A percentile compares a stretch with the other conserved stretches of the same genome.
Conservation (phyloP, 2,113 vertebrate genomes). For the Hystrix brachyura region DNA sequence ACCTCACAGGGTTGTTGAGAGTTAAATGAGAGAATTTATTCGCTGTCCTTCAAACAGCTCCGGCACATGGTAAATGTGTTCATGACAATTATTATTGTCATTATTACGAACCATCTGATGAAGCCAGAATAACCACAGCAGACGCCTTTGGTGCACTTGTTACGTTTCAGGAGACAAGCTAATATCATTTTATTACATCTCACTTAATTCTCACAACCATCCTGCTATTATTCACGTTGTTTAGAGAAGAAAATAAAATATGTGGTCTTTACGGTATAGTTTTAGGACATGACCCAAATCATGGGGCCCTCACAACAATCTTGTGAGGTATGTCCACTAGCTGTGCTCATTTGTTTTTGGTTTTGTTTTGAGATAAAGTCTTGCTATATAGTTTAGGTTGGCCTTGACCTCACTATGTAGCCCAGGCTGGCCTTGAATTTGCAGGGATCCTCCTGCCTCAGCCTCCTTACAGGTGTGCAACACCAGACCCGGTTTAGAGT, state of each 20-base stretch:
- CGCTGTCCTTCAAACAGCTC: not conserved
- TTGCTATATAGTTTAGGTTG: not conserved
- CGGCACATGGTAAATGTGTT: not conserved
- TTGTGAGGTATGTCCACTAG: not conserved
- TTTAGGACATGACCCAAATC: not conserved
- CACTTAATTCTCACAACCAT: not conserved
- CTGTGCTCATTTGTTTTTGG: not conserved
- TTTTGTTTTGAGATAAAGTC: not conserved
- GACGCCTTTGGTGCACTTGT: not conserved
- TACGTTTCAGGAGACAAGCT: not conserved
- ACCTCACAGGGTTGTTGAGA: not conserved
- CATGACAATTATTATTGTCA: not conserved
- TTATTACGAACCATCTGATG: not conserved
- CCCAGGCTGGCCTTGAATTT: not conserved
- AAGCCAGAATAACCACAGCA: not conserved
- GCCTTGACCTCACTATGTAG: not conserved
- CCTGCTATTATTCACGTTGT: not conserved
- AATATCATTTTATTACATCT: not conserved
- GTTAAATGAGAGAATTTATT: not conserved
- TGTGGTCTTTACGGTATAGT: not conserved
- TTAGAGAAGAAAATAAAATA: constrained; percentile 19
- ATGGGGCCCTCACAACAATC: not conserved
- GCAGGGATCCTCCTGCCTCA: not conserved
- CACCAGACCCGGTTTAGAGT: not conserved
- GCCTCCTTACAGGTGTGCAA: not conserved